phyloP scores from a whole-genome alignment of 2,797 vertebrate genomes.

The Enteromius thamalakanensis region DNA sequence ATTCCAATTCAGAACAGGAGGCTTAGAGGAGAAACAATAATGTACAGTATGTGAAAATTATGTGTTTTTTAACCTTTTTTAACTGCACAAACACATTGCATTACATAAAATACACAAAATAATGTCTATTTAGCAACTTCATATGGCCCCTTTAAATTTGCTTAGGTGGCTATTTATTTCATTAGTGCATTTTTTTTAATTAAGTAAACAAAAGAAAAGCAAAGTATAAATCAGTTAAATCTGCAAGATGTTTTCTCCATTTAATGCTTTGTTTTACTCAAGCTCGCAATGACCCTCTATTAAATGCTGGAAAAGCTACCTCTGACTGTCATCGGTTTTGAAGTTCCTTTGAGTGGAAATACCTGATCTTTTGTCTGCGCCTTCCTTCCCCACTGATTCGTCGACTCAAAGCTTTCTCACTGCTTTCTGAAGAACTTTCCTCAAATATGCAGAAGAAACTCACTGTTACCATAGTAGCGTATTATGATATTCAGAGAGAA shows the following conservation, averaged over 20 bases:
- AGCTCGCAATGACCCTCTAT: constrained; percentile 4
- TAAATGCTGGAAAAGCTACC: constrained; percentile 27
- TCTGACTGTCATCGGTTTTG: constrained; percentile 1
- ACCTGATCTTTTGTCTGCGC: constrained; percentile 25
- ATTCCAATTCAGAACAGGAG: too few relatives aligned
- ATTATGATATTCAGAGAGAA: constrained; percentile 41
- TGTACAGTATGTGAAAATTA: too few relatives aligned
- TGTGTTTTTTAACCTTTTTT: too few relatives aligned
- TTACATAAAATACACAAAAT: too few relatives aligned
- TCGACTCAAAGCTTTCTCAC: constrained; percentile 5
- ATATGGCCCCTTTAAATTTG: not conserved
- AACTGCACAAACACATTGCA: too few relatives aligned
- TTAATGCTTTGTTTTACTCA: constrained; percentile 29
- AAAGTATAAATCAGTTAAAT: constrained; percentile 48
- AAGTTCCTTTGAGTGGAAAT: constrained; percentile 31
- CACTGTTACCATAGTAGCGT: constrained; percentile 53
- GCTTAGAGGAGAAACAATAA: too few relatives aligned
- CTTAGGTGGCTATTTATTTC: not conserved
- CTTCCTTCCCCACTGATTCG: constrained; percentile 18
- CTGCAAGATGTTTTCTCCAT: constrained; percentile 3
- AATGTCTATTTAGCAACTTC: too few relatives aligned
- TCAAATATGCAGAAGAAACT: constrained; percentile 42
- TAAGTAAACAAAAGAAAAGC: constrained; percentile 49
- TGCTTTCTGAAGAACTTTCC: constrained; percentile 35
- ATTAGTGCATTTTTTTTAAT: constrained; percentile 39